Base-by-base conservation (phyloP, 2,113 vertebrate genomes). In the Caranx ignobilis region DNA sequence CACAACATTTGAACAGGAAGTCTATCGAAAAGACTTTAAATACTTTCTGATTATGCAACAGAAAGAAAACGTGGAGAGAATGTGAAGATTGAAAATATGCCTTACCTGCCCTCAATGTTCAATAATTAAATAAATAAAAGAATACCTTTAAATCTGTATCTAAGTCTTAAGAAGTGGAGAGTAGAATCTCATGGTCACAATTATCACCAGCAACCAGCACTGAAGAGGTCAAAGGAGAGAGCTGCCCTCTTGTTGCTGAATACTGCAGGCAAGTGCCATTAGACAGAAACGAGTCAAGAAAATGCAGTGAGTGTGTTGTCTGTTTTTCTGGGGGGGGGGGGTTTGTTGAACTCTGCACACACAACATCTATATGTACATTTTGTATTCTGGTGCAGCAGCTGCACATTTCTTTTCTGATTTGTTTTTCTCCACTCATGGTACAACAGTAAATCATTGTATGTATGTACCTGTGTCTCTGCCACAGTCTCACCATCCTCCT, bases 211-310 rank as follows among this genome's bases (percentile, higher is more conserved):
- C 62, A 39, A 34, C 31, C 37, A 57, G 43, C 26, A 54, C 16
- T 59, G 52, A 76, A 45, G 11, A 62, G 72, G 66, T 64, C 62
- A 84, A 80, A 84, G 48, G 75, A 86, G 57, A 77, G n/a, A 21
- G 21, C 6, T 65, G 56, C 2, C 39, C 18, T 78, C 47, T 59
- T 77, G 55, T 63, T 62, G 43, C 31, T 54, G 19, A 47, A 26
- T 71, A 67, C 60, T 77, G 75, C 83, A 82, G 71, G 57, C 52
- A 55, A 26, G 43, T 50, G 6, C 62, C 50, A 11, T 9, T 45
- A 63, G 34, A 63, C 32, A 35, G 8, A 16, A 47, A 34, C 15
- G 9, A 41, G 39, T 41, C 39, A 41, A 41, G 8, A 41, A 41
- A 10, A 41, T 41, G 39, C 39, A 9, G 8, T 7, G 39, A 41